Conservation (phyloP, 2,797 vertebrate genomes). For the Mormyrus proboscirostris region DNA sequence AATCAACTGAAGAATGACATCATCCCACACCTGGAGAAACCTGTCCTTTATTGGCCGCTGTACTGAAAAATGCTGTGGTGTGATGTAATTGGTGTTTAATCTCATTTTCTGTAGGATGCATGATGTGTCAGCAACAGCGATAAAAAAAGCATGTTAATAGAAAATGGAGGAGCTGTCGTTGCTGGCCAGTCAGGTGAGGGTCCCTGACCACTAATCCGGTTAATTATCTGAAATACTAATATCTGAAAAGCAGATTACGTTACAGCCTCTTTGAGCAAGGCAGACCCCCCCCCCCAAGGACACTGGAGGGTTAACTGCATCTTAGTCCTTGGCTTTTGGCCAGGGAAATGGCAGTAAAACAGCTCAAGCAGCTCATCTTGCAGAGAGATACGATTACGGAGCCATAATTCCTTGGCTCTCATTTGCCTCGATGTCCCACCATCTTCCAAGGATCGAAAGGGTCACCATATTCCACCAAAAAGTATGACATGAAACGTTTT, state of each 20-base stretch:
- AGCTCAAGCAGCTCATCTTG: constrained; percentile 18
- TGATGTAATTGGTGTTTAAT: not conserved
- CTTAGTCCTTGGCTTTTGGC: not conserved
- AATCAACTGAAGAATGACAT: not conserved
- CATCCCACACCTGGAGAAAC: not conserved
- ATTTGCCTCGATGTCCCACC: not conserved
- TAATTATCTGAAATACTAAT: not conserved
- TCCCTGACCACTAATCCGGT: not conserved
- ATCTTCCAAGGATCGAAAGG: not conserved
- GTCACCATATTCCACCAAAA: not conserved
- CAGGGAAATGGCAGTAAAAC: not conserved
- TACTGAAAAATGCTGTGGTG: not conserved
- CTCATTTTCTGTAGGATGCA: not conserved
- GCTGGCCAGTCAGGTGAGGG: not conserved
- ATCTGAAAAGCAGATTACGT: not conserved
- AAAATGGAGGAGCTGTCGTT: not conserved
- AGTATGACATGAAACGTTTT: not conserved
- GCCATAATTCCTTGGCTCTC: constrained; percentile 9
- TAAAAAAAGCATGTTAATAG: not conserved
- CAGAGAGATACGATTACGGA: constrained; percentile 4
- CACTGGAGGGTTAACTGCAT: not conserved
- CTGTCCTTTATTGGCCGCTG: not conserved
- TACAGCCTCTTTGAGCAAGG: not conserved
- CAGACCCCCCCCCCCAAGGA: not conserved
- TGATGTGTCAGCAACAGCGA: not conserved